Evolutionary conservation across 2,888 invertebrate species (phyloP).

Genomic region (Arrhopalites spinosus): DNA sequence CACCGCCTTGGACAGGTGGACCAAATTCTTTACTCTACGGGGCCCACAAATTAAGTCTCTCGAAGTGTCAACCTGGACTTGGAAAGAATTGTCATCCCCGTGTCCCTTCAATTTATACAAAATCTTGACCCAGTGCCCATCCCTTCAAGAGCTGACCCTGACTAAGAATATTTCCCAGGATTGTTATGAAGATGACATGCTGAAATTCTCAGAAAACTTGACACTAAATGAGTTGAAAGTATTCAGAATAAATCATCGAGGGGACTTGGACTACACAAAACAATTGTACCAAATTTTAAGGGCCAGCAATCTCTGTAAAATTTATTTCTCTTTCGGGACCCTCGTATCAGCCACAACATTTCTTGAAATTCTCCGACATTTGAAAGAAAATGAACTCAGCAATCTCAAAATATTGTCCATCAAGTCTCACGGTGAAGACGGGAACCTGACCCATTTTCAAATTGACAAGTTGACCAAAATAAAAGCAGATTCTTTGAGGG

Average conservation of each 20-base stretch:
- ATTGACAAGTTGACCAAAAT: conserved; percentile 16
- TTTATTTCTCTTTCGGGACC: conserved; percentile 21
- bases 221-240: neutral
- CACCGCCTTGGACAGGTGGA: no score
- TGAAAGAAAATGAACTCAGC: neutral
- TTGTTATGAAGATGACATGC: neutral
- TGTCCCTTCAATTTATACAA: conserved; percentile 26
- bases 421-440: conserved; percentile 17
- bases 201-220: neutral
- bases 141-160: conserved; percentile 6
- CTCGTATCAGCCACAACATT: neutral
- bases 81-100: neutral
- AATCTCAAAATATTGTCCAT: conserved; percentile 29
- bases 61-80: conserved; percentile 15
- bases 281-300: conserved; percentile 29
- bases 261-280: neutral
- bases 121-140: conserved; percentile 23
- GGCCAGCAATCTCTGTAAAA: conserved; percentile 9
- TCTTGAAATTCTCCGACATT: neutral
- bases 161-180: neutral
- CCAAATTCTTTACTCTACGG: neutral
- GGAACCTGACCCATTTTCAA: conserved; percentile 19
- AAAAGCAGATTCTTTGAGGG: neutral
- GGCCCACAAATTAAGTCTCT: neutral
- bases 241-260: neutral